Base-by-base conservation (phyloP, 2,888 invertebrate species). In the Bellardia bayeri region DNA sequence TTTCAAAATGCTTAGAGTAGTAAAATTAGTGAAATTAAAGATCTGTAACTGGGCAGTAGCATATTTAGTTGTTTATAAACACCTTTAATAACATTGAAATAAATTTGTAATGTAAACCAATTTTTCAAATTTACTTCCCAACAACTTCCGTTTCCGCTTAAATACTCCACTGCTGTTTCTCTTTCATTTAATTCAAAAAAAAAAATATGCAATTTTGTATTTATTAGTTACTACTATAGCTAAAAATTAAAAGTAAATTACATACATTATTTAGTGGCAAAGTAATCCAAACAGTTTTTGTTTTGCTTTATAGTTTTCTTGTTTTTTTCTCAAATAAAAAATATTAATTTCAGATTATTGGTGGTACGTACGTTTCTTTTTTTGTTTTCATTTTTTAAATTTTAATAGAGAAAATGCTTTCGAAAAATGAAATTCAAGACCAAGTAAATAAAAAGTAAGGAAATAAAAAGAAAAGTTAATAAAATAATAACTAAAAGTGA, bases 171-270 rank as follows among this genome's bases (percentile, higher is more conserved):
- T 54, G 56, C 78, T 72, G 45, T 8, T n/a, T 23, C n/a, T 30
- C 5, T 5, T 72, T 61, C 2, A 61, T 23, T 3, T 13, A n/a
- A 9, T 49, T 66, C 8, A 2, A 49, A 58, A 51, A 49, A 58
- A 51, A 78, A 30, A 13, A 42, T 78, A 5, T 37, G n/a, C 30
- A 9, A 68, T 69, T 42, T 68, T 11, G 40, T 68, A 45, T 82
- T 69, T 14, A 76, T 82, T 82, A 82, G 82, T 82, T 61, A 82
- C 76, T 40, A 66, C 66, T 82, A 75, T 23, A 68, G 23, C 49
- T 61, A 58, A 63, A 49, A 58, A 11, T 30, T 74, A n/a, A 66
- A 49, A 58, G 16, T 58, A 45, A 82, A 63, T 63, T 54, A 76
- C 30, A 61, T 33, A 63, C 51, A 82, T 61, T 54, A 54, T 51